Conservation (phyloP, 2,888 invertebrate genomes). For the Eledone cirrhosa region DNA sequence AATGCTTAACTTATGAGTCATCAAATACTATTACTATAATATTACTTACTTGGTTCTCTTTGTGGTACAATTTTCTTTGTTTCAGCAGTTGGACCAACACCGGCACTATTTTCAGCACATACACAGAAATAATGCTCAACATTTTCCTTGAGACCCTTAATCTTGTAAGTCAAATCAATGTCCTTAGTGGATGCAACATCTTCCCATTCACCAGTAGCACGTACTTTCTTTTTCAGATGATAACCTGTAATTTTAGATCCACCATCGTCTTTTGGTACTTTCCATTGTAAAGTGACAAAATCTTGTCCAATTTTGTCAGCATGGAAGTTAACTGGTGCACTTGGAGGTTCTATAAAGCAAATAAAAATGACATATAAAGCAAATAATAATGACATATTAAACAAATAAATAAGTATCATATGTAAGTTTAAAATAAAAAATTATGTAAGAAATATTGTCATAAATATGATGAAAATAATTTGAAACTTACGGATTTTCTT, state of each 20-base stretch:
- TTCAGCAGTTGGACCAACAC: conserved; percentile 50
- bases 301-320: conserved; percentile 46
- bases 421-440: neutral
- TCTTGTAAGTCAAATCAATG: conserved; percentile 49
- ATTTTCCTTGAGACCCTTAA: conserved; percentile 55
- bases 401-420: neutral
- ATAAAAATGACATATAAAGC: neutral
- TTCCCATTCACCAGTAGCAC: conserved; percentile 50
- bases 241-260: conserved; percentile 59
- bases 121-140: conserved; percentile 63
- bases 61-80: conserved; percentile 39
- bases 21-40: too few species aligned
- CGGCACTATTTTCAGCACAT: conserved; percentile 63
- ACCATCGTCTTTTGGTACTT: conserved; percentile 57
- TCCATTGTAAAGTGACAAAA: conserved; percentile 57
- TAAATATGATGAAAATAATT: neutral
- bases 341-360: conserved; percentile 30
- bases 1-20: too few species aligned
- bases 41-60: conserved; percentile 32
- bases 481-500: conserved; percentile 38
- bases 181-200: conserved; percentile 49
- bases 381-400: neutral
- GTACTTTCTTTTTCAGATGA: conserved; percentile 47
- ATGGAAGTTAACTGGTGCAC: conserved; percentile 31
- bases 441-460: neutral